These are phyloP conservation scores for Echeneis naucrates DNA, from an alignment of 2,797 vertebrate species.

Conservation along the genomic window DNA sequence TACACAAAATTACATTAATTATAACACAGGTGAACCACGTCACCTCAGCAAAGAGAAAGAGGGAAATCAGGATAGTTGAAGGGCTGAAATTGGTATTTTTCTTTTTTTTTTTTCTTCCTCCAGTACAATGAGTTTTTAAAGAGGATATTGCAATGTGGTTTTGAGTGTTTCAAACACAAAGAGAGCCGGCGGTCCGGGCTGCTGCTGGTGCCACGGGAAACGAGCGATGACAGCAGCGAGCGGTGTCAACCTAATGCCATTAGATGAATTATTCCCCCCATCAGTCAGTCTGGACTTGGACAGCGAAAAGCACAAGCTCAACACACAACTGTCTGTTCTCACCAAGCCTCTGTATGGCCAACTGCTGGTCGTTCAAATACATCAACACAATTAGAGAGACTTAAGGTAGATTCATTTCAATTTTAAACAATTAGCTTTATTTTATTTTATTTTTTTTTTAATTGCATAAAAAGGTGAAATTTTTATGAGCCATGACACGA, in stretches of 20 bases:
- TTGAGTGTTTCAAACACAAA: not conserved
- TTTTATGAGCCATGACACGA: not conserved
- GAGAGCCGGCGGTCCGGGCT: slow-evolving; percentile 15
- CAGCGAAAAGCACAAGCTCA: slow-evolving; percentile 29
- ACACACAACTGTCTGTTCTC: slow-evolving; percentile 25
- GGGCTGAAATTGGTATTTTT: not conserved
- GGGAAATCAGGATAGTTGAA: slow-evolving; percentile 7
- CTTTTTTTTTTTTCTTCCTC: no score
- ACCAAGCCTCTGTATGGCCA: slow-evolving; percentile 2
- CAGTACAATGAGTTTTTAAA: not conserved
- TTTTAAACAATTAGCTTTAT: not conserved
- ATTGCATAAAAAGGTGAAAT: not conserved
- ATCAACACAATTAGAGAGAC: not conserved
- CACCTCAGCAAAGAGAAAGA: not conserved
- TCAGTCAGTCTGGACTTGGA: slow-evolving; percentile 65
- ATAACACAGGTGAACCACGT: not conserved
- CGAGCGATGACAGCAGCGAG: slow-evolving; percentile 64
- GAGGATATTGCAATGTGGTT: not conserved
- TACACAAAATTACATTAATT: not conserved
- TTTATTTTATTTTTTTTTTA: no score
- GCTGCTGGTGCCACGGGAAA: slow-evolving; percentile 44
- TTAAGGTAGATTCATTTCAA: not conserved
- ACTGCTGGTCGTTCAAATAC: slow-evolving; percentile 2
- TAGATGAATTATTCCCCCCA: slow-evolving; percentile 73
- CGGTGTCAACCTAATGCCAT: slow-evolving; percentile 66